phyloP scores from a whole-genome alignment of 2,113 vertebrate species.

The Melanerpes formicivorus region DNA sequence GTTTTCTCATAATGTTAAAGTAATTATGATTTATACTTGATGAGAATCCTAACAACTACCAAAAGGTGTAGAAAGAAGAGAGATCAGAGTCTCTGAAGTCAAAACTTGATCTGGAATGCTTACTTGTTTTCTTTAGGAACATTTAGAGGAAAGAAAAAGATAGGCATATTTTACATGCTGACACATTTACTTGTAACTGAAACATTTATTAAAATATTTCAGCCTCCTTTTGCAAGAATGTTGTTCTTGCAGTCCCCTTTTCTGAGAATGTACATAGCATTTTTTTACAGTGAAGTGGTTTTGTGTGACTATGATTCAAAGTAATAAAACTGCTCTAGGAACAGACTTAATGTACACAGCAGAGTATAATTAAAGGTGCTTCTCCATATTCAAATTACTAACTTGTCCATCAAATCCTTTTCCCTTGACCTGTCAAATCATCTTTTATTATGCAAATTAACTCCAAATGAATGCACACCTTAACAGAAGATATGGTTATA shows the following conservation, averaged over 20 bases:
- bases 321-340: not conserved
- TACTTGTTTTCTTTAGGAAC: too few relatives aligned
- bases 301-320: not conserved
- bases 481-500: not conserved
- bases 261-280: not conserved
- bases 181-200: too few relatives aligned
- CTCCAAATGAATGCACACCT: not conserved
- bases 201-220: not conserved
- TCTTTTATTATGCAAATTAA: not conserved
- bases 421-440: not conserved
- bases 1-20: too few relatives aligned
- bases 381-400: not conserved
- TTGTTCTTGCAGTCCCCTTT: not conserved
- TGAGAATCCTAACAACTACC: too few relatives aligned
- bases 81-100: too few relatives aligned
- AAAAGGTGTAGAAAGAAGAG: too few relatives aligned
- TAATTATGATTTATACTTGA: too few relatives aligned
- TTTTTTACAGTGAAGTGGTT: not conserved
- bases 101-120: too few relatives aligned
- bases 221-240: not conserved
- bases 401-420: not conserved
- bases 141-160: too few relatives aligned
- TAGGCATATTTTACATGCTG: too few relatives aligned
- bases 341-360: not conserved
- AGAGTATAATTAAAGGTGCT: not conserved